Base-by-base conservation (phyloP, 1,140 invertebrate genomes). In the Anoplolepis gracilipes region DNA sequence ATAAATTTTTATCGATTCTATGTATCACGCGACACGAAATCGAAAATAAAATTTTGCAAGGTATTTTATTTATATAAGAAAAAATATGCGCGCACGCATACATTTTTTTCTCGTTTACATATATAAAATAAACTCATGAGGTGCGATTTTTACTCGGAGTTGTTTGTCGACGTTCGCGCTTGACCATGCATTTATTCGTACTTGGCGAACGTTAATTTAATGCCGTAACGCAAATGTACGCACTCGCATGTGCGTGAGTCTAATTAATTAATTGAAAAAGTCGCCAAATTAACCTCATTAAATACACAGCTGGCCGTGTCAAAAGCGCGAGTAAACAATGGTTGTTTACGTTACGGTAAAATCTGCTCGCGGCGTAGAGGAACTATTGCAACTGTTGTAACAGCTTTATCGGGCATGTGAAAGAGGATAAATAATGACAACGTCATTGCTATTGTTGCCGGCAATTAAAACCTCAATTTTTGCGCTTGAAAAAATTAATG, bases 241-340 rank as follows among this genome's bases (percentile, higher is more conserved):
- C 22, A 16, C 13, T n/a, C n/a, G n/a, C n/a, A 36, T 16, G 39
- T 0, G 46, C 25, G 64, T 2, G 10, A 22, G 25, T 22, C 25
- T 19, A 42, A 33, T 69, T 70, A 72, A 81, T 81, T 81, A 72
- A 72, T 72, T 59, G 25, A 72, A 73, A 82, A 82, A 72, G 25
- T 82, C 53, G 19, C 11, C 33, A 53, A 70, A 72, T 81, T 57
- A n/a, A 30, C n/a, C 36, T 73, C 53, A 72, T 72, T 42, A 82
- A 42, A 28, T 42, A 22, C 1, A 61, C 36, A 30, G 28, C 25
- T 7, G 33, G 0, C 11, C 25, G 69, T 16, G 25, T 30, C 39
- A 39, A 46, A 72, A 55, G 65, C 42, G 19, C 13, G 13, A 1
- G 13, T 72, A 59, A 82, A 82, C 49, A 57, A 42, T 10, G 10